A percentile compares a stretch with the other conserved stretches of the same genome.
Conservation (phyloP, 1,140 invertebrate species). For the Nomia melanderi region DNA sequence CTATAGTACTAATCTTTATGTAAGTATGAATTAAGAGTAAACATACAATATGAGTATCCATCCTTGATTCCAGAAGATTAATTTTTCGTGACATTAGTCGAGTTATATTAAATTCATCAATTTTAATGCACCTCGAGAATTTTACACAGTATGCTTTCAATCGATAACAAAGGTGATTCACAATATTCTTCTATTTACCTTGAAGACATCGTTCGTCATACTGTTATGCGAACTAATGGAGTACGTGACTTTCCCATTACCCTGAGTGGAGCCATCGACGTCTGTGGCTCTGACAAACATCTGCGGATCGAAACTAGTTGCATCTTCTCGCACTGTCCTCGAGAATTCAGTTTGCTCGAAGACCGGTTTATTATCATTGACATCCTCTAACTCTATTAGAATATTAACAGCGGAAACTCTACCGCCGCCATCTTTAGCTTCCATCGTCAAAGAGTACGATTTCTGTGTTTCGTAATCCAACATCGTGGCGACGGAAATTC, state of each 20-base stretch:
- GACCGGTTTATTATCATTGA: constrained; percentile 91
- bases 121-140: no score
- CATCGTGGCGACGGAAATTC: constrained; percentile 83
- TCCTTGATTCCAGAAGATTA: no score
- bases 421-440: constrained; percentile 89
- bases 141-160: background rate
- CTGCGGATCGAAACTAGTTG: constrained; percentile 88
- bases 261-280: constrained; percentile 86
- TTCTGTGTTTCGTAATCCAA: constrained; percentile 90
- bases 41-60: no score
- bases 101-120: no score
- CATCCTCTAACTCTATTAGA: constrained; percentile 87
- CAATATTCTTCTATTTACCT: constrained; percentile 56
- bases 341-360: constrained; percentile 89
- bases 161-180: no score
- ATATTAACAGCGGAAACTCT: constrained; percentile 85
- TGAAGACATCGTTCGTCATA: constrained; percentile 80
- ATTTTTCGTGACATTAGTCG: no score
- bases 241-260: constrained; percentile 86
- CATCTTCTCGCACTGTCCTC: constrained; percentile 87
- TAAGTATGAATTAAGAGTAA: no score
- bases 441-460: constrained; percentile 88
- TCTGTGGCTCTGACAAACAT: constrained; percentile 88
- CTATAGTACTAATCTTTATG: no score
- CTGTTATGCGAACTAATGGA: constrained; percentile 86